A percentile compares a stretch with the other conserved stretches of the same genome.
Conservation (phyloP, 2,888 invertebrate species). For the Cryptus viduatorius region DNA sequence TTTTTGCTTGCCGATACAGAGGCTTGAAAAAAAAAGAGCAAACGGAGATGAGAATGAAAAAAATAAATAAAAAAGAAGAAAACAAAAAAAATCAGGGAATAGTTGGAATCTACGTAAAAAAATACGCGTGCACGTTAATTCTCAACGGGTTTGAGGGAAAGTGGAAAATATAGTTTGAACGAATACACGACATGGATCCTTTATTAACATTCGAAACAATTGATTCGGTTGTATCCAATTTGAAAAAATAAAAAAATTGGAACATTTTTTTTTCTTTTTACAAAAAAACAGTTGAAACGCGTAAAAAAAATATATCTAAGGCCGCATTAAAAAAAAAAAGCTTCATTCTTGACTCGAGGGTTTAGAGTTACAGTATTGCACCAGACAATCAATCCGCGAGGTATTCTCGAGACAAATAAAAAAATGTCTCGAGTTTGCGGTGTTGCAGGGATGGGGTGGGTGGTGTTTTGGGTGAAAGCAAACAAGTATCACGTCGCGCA, state of each 20-base stretch:
- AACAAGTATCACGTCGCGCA: slow-evolving; percentile 62
- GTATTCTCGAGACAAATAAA: background rate
- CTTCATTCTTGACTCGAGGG: background rate
- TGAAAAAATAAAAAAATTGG: slow-evolving; percentile 19
- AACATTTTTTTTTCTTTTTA: background rate
- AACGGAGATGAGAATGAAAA: background rate
- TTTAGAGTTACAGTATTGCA: background rate
- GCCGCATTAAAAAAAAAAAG: too few species aligned
- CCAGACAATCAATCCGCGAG: background rate
- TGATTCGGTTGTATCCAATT: background rate
- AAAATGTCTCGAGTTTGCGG: background rate
- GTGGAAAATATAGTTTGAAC: background rate
- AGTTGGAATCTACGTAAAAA: background rate
- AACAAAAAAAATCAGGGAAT: background rate
- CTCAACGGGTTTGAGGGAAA: background rate
- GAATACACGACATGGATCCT: slow-evolving; percentile 2
- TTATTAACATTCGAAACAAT: background rate
- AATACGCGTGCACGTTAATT: background rate
- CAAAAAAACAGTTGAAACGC: background rate
- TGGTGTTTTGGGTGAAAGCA: slow-evolving; percentile 37
- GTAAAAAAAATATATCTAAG: too few species aligned
- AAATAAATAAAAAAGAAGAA: background rate
- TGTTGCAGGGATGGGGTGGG: slow-evolving; percentile 6
- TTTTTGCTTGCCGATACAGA: slow-evolving; percentile 29
- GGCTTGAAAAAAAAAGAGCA: slow-evolving; percentile 8